A percentile compares a stretch with the other conserved stretches of the same genome.
Conservation (phyloP, 1,140 invertebrate genomes). For the Dreissena polymorpha region DNA sequence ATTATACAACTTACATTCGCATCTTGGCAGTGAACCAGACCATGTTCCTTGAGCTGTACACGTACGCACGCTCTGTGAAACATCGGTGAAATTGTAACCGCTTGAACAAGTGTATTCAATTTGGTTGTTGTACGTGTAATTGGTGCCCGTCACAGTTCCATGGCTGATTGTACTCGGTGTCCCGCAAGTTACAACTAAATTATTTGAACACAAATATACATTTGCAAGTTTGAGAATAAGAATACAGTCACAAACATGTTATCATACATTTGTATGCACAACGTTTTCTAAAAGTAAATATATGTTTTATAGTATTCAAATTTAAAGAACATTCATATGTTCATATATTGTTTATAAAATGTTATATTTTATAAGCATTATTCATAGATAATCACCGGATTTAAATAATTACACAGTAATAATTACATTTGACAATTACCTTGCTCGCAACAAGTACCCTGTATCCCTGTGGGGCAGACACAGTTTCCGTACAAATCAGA, state of each 20-base stretch:
- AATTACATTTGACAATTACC: background rate
- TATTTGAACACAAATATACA: too few species aligned
- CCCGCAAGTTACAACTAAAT: constrained; percentile 21
- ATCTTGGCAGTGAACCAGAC: constrained; percentile 6
- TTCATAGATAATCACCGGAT: background rate
- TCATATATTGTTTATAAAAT: background rate
- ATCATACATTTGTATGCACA: background rate
- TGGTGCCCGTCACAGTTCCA: constrained; percentile 11
- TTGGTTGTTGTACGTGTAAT: background rate
- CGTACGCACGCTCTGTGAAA: background rate
- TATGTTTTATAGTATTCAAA: background rate
- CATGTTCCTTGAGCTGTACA: constrained; percentile 12
- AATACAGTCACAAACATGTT: background rate
- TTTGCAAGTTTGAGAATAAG: too few species aligned
- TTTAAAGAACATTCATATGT: background rate
- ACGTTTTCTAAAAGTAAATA: background rate
- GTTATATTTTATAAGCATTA: background rate
- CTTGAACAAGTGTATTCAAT: constrained; percentile 4
- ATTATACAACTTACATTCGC: constrained; percentile 4
- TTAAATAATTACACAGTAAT: background rate
- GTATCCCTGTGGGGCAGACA: background rate
- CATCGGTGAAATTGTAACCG: constrained; percentile 23
- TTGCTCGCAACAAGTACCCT: background rate
- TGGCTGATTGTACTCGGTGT: constrained; percentile 1
- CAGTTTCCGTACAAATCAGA: background rate